Conservation (phyloP, 37 sponge, comb jelly and placozoan genomes). For the Petrosia ficiformis region DNA sequence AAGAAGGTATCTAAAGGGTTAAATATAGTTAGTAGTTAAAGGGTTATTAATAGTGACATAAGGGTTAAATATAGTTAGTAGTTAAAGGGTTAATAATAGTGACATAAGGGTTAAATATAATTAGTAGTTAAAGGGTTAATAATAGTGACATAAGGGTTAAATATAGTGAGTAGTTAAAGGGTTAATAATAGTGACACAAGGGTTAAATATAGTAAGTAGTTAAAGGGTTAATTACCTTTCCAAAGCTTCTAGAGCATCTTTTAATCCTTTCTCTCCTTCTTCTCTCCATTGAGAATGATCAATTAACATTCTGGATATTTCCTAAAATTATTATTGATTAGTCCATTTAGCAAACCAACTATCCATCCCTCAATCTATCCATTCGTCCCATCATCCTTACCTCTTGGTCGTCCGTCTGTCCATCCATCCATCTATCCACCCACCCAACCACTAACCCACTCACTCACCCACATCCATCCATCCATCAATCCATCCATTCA, state of each 20-base stretch:
- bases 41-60: background rate
- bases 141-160: background rate
- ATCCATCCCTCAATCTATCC: too few species aligned
- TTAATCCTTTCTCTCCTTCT: constrained; percentile 25
- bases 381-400: too few species aligned
- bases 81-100: background rate
- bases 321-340: constrained; percentile 21
- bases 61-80: too few species aligned
- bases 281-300: constrained; percentile 69
- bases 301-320: constrained; percentile 13
- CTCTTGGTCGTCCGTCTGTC: too few species aligned
- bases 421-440: too few species aligned
- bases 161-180: background rate
- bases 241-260: constrained; percentile 47
- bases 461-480: background rate
- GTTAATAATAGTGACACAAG: too few species aligned
- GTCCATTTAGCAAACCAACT: background rate
- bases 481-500: too few species aligned
- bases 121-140: background rate
- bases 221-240: constrained; percentile 33
- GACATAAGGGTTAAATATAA: background rate
- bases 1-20: constrained; percentile 39
- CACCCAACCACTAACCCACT: background rate
- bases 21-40: background rate
- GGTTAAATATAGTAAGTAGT: too few species aligned